Evolutionary conservation across 2,113 vertebrate genomes (phyloP).

Genomic region (Camelus bactrianus): DNA sequence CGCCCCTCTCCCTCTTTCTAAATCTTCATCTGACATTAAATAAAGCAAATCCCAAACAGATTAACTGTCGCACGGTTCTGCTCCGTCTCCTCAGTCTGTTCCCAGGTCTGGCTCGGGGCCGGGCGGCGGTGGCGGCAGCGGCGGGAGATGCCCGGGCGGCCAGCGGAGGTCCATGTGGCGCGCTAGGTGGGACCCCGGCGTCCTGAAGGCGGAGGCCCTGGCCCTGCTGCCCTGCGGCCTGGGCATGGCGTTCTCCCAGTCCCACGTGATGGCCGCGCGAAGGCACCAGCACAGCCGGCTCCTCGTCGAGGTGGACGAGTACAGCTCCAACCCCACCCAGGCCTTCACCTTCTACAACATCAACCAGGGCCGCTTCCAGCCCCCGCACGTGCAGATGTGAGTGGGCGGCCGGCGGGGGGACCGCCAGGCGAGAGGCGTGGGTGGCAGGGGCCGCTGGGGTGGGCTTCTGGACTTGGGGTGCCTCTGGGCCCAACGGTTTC

Average conservation of each 20-base stretch:
- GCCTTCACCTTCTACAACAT: slow-evolving; percentile 99
- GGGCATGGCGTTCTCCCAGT: slow-evolving; percentile 96
- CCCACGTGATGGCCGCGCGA: slow-evolving; percentile 95
- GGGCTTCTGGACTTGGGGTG: accelerated
- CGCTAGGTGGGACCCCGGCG: slow-evolving; percentile 65
- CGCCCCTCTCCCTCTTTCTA: slow-evolving; percentile 65
- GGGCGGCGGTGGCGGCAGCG: slow-evolving; percentile 38
- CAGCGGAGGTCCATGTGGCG: slow-evolving; percentile 81
- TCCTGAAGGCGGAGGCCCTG: slow-evolving; percentile 75
- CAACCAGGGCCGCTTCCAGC: slow-evolving; percentile 99
- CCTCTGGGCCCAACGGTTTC: accelerated
- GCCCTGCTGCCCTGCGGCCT: slow-evolving; percentile 60
- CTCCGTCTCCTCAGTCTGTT: slow-evolving; percentile 77
- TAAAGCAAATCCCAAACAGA: slow-evolving; percentile 70
- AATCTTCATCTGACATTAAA: slow-evolving; percentile 73
- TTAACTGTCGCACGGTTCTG: slow-evolving; percentile 72
- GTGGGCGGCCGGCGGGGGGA: slow-evolving; percentile 60
- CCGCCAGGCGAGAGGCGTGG: accelerated
- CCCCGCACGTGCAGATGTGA: slow-evolving; percentile 98
- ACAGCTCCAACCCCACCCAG: slow-evolving; percentile 98
- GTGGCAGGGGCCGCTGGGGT: accelerated
- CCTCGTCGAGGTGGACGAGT: slow-evolving; percentile 96
- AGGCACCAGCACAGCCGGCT: slow-evolving; percentile 93
- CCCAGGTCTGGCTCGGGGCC: slow-evolving; percentile 76
- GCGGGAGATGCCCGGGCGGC: slow-evolving; percentile 73